Percentiles rank a stretch among this genome's conserved stretches.
These are phyloP conservation scores for Dendroctonus ponderosae DNA, from an alignment of 1,140 invertebrate genomes.

Conservation along the genomic window DNA sequence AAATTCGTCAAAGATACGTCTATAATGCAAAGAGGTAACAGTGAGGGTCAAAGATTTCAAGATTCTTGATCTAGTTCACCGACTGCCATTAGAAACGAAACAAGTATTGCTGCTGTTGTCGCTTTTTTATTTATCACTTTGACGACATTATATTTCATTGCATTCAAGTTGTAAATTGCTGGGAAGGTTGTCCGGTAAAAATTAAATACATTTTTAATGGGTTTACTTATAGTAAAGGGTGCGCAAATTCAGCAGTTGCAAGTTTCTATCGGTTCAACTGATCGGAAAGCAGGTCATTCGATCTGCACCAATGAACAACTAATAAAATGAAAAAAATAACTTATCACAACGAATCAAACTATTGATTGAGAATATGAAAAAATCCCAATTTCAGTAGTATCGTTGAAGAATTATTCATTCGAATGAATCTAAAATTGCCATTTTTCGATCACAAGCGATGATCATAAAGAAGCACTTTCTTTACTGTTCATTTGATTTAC, in stretches of 20 bases:
- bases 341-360: too few species aligned
- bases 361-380: too few species aligned
- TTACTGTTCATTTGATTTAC: too few species aligned
- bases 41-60: slow-evolving; percentile 29
- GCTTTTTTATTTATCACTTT: slow-evolving; percentile 5
- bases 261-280: not conserved
- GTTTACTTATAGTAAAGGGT: not conserved
- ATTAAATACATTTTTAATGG: not conserved
- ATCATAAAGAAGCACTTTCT: too few species aligned
- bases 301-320: too few species aligned
- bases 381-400: too few species aligned
- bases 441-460: too few species aligned
- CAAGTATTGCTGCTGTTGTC: not conserved
- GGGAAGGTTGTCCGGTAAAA: not conserved
- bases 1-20: slow-evolving; percentile 20
- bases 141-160: not conserved
- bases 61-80: slow-evolving; percentile 32
- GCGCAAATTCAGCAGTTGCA: not conserved
- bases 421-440: too few species aligned
- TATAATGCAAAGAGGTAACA: not conserved
- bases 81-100: slow-evolving; percentile 15
- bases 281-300: too few species aligned
- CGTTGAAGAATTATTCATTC: too few species aligned
- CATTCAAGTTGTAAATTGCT: not conserved
- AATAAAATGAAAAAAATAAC: too few species aligned